phyloP scores from a whole-genome alignment of 2,888 invertebrate species.

The Flexamia atlantica region DNA sequence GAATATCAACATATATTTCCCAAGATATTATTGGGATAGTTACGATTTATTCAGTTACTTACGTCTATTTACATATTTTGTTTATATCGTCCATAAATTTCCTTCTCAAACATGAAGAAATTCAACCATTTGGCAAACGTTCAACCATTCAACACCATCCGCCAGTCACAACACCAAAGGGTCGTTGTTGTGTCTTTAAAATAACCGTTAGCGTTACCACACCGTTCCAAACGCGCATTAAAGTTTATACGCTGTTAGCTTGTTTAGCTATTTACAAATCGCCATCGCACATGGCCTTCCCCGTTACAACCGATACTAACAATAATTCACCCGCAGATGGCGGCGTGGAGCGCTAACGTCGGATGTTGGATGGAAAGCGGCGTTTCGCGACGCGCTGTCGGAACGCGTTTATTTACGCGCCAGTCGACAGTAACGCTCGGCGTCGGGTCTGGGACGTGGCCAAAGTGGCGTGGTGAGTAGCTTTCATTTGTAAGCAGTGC shows the following conservation, averaged over 20 bases:
- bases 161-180: neutral
- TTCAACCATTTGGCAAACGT: no score
- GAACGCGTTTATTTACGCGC: conserved; percentile 28
- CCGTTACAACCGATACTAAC: neutral
- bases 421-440: conserved; percentile 35
- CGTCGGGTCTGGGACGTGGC: conserved; percentile 33
- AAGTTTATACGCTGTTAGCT: neutral
- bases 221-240: neutral
- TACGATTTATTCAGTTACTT: no score
- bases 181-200: neutral
- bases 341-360: neutral
- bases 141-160: no score
- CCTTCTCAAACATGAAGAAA: neutral
- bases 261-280: conserved; percentile 38
- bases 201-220: conserved; percentile 11
- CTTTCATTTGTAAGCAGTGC: conserved; percentile 50
- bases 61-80: no score
- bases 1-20: no score
- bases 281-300: conserved; percentile 25
- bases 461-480: conserved; percentile 52
- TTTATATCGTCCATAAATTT: no score
- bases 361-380: conserved; percentile 3
- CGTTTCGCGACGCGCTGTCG: conserved; percentile 39
- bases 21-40: no score
- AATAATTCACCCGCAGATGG: conserved; percentile 15